These are phyloP conservation scores for Sinopyrophorus schimmeli DNA, from an alignment of 2,888 invertebrate species.

Conservation along the genomic window DNA sequence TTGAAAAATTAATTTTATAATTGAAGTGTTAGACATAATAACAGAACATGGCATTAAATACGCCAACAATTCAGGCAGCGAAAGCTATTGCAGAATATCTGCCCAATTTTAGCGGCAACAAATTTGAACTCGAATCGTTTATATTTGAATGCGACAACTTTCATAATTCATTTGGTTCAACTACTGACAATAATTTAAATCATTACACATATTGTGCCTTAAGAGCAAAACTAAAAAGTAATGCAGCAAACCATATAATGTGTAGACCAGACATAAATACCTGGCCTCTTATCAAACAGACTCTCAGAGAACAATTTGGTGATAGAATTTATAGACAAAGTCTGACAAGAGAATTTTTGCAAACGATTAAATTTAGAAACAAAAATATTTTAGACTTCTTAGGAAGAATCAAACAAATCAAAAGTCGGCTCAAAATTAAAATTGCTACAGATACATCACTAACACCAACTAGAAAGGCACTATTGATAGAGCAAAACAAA, in stretches of 20 bases:
- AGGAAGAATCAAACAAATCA: conserved; percentile 1
- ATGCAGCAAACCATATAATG: conserved; percentile 2
- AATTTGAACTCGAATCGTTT: conserved; percentile 5
- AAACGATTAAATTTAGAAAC: not conserved
- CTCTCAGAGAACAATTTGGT: conserved; percentile 7
- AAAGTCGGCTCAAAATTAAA: conserved; percentile 5
- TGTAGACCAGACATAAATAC: conserved; percentile 10
- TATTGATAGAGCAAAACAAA: conserved; percentile 9
- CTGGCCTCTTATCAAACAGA: conserved; percentile 2
- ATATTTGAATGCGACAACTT: conserved; percentile 2
- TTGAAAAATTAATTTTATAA: too few relatives aligned
- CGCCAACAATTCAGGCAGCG: conserved; percentile 13
- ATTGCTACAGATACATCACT: conserved; percentile 3
- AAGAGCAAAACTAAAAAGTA: conserved; percentile 1
- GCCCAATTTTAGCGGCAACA: conserved; percentile 6
- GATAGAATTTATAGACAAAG: conserved; percentile 10
- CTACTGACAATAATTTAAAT: conserved; percentile 8
- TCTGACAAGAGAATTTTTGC: conserved; percentile 6
- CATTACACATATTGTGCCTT: not conserved
- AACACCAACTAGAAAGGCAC: not conserved
- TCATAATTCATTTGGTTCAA: conserved; percentile 4
- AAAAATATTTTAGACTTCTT: conserved; percentile 10
- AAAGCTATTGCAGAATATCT: conserved; percentile 15
- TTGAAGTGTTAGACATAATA: too few relatives aligned
- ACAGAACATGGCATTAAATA: too few relatives aligned